Conservation (phyloP, 2,797 vertebrate genomes). For the Champsocephalus esox region DNA sequence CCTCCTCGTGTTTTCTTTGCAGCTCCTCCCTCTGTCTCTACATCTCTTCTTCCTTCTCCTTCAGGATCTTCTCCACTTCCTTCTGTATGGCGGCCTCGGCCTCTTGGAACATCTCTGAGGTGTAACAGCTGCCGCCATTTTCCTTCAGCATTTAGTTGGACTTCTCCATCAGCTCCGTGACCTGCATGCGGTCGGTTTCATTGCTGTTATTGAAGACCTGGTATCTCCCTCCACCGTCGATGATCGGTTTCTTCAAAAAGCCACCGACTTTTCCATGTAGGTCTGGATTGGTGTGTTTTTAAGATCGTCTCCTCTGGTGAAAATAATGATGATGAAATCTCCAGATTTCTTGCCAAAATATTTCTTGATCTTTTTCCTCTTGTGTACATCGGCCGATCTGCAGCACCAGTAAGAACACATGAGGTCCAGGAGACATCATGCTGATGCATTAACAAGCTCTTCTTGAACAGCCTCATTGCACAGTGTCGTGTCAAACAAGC, state of each 20-base stretch:
- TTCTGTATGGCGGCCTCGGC: slow-evolving; percentile 33
- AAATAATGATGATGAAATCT: not conserved
- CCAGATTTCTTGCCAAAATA: not conserved
- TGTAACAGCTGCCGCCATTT: slow-evolving; percentile 25
- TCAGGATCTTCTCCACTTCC: not conserved
- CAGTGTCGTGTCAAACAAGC: slow-evolving; percentile 3
- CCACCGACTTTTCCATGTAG: too few species aligned
- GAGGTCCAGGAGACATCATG: slow-evolving; percentile 4
- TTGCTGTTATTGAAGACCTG: not conserved
- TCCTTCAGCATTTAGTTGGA: not conserved
- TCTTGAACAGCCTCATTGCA: not conserved
- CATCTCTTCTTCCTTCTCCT: slow-evolving; percentile 6
- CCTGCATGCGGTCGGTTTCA: not conserved
- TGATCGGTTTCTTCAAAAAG: too few species aligned
- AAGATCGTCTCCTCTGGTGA: not conserved
- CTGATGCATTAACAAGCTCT: not conserved
- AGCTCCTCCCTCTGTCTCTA: not conserved
- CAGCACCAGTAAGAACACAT: not conserved
- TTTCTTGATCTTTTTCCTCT: slow-evolving; percentile 16
- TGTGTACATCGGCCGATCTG: not conserved
- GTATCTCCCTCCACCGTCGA: not conserved
- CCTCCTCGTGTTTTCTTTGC: not conserved
- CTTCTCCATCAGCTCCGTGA: not conserved
- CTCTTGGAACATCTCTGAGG: slow-evolving; percentile 23
- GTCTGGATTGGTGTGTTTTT: too few species aligned